Evolutionary conservation across 2,113 vertebrate genomes (phyloP), one percentile per base, ranked within the genome.

Genomic region (Oncorhynchus nerka): DNA sequence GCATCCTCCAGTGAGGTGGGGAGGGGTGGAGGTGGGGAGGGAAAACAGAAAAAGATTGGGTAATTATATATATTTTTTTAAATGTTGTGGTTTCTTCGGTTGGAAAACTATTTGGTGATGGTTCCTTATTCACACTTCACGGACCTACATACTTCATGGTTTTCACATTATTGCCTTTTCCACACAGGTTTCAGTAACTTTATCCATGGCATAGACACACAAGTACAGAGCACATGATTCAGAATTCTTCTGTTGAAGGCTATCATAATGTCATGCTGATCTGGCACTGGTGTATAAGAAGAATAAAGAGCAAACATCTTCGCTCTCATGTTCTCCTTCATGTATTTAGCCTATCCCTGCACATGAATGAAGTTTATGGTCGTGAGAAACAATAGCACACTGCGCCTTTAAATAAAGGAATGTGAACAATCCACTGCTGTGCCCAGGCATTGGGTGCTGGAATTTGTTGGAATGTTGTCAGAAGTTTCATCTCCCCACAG

Each of bases 401-500:
- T 92, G 88, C 83, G 75, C 82, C 87, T 90, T 86, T 87, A 86
- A 84, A 77, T 79, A 6, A 61, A 84, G 72, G 87, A 88, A 92
- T 91, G 77, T 91, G 77, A 70, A 16, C 81, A 22, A 91, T 91
- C 87, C 79, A 81, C 13, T 26, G 78, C 85, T 84, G 83, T 86
- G 86, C 87, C 89, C 89, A 81, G 86, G 87, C 81, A 82, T 84
- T 79, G 55, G 49, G 82, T 74, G 79, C 80, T 57, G 85, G 90
- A 91, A 92, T 89, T 77, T 81, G 75, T 28, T 74, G 88, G 88
- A 90, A 88, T 86, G 84, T 81, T 88, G 89, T 86, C 90, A 89
- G 85, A 5, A 48, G 49, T 79, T 80, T 32, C 8, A 81, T 84
- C 81, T 73, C 82, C 88, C 76, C 67, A 22, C 87, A 87, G 89